These are phyloP conservation scores for Listronotus bonariensis DNA, from an alignment of 1,140 invertebrate genomes.

Conservation along the genomic window DNA sequence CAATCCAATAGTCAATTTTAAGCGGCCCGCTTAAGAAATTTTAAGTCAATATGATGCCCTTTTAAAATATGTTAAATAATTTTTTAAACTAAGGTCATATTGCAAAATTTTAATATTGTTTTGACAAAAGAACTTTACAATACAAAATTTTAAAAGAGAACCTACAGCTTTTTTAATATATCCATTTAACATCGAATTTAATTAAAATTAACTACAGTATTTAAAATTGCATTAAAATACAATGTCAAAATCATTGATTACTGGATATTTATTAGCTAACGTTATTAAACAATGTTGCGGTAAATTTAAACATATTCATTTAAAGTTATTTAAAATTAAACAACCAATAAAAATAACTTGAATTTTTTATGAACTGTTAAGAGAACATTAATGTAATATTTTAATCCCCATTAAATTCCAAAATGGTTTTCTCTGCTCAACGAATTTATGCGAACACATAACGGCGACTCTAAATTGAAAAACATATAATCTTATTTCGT, in stretches of 20 bases:
- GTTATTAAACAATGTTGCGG: slow-evolving; percentile 2
- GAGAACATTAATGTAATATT: slow-evolving; percentile 6
- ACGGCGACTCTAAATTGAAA: neutral
- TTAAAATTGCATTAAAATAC: too few relatives aligned
- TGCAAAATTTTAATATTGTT: too few relatives aligned
- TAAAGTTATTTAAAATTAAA: slow-evolving; percentile 10
- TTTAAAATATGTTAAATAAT: too few relatives aligned
- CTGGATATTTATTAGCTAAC: neutral
- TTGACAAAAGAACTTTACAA: too few relatives aligned
- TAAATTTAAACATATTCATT: slow-evolving; percentile 3
- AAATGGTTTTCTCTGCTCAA: slow-evolving; percentile 1
- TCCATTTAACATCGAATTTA: too few relatives aligned
- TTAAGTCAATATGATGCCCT: too few relatives aligned
- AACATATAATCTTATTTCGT: slow-evolving; percentile 9
- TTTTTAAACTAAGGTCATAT: too few relatives aligned
- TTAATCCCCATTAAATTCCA: slow-evolving; percentile 5
- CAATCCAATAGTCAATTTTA: too few relatives aligned
- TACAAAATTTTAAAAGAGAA: too few relatives aligned
- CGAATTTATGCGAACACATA: slow-evolving; percentile 9
- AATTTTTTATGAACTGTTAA: slow-evolving; percentile 8
- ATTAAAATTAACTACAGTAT: too few relatives aligned
- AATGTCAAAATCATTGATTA: neutral
- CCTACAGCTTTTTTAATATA: too few relatives aligned
- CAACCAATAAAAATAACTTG: slow-evolving; percentile 5
- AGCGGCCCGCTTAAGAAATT: too few relatives aligned